Conservation (phyloP, 2,797 vertebrate species). For the Sardinella longiceps region DNA sequence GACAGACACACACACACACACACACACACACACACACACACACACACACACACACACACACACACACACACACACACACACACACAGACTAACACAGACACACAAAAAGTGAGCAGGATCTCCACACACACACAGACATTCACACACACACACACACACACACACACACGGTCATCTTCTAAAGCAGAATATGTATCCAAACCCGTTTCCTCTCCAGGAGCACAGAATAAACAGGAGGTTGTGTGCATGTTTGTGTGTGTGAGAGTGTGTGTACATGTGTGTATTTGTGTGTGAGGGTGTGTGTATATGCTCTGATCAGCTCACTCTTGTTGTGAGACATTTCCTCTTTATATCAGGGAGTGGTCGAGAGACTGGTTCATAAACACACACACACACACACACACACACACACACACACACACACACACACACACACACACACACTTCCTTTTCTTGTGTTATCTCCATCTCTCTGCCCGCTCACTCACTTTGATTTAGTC, state of each 20-base stretch:
- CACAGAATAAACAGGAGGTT: conserved; percentile 10
- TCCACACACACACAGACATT: background rate
- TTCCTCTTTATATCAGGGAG: conserved; percentile 28
- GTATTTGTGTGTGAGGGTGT: background rate
- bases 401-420: background rate
- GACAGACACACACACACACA: background rate
- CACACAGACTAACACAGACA: background rate
- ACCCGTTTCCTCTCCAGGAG: background rate
- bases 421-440: background rate
- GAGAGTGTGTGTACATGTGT: background rate
- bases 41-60: conserved; percentile 1
- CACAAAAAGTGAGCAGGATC: too few species aligned
- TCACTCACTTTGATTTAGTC: background rate
- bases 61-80: background rate
- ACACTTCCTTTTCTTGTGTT: background rate
- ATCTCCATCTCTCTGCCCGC: background rate
- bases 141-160: conserved; percentile 1
- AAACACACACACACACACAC: background rate
- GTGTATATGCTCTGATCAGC: conserved; percentile 17
- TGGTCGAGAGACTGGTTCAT: background rate
- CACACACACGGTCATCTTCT: background rate
- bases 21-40: conserved; percentile 1
- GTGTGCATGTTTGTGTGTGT: background rate
- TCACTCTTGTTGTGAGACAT: conserved; percentile 9
- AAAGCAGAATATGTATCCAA: conserved; percentile 3